Conservation (phyloP, 2,113 vertebrate species). For the Anhinga anhinga region DNA sequence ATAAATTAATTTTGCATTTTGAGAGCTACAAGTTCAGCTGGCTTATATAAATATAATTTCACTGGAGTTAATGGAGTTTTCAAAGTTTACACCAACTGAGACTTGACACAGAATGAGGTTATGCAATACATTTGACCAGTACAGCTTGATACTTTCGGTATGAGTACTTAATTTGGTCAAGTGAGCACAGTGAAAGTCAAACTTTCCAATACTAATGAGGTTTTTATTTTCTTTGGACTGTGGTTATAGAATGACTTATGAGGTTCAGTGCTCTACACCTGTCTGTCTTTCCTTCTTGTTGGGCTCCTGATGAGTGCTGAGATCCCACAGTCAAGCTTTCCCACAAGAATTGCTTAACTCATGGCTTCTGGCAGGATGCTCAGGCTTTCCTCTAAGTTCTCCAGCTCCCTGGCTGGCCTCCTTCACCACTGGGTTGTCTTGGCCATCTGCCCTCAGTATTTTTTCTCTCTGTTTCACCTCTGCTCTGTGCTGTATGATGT, state of each 20-base stretch:
- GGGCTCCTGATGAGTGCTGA: not conserved
- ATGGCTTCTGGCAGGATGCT: conserved; percentile 11
- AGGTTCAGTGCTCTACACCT: conserved; percentile 30
- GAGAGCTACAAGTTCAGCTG: not conserved
- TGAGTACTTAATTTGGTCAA: conserved; percentile 11
- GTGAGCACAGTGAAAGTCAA: not conserved
- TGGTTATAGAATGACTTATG: not conserved
- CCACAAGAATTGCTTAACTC: conserved; percentile 21
- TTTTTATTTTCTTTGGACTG: conserved; percentile 44
- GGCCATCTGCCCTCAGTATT: not conserved
- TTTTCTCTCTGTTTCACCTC: not conserved
- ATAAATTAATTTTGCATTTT: conserved; percentile 7
- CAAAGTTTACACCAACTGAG: not conserved
- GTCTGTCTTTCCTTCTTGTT: conserved; percentile 17
- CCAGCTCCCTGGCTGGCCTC: not conserved
- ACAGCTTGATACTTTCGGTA: conserved; percentile 3
- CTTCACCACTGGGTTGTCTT: not conserved
- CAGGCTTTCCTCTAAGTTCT: not conserved
- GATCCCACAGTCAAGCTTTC: not conserved
- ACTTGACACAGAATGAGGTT: conserved; percentile 11
- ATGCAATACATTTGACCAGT: conserved; percentile 16
- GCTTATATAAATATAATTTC: not conserved
- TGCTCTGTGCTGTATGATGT: not conserved
- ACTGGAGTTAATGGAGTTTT: not conserved
- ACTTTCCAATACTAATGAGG: conserved; percentile 38